Evolutionary conservation across 2,797 vertebrate species (phyloP).

Genomic region (Karalla daura): DNA sequence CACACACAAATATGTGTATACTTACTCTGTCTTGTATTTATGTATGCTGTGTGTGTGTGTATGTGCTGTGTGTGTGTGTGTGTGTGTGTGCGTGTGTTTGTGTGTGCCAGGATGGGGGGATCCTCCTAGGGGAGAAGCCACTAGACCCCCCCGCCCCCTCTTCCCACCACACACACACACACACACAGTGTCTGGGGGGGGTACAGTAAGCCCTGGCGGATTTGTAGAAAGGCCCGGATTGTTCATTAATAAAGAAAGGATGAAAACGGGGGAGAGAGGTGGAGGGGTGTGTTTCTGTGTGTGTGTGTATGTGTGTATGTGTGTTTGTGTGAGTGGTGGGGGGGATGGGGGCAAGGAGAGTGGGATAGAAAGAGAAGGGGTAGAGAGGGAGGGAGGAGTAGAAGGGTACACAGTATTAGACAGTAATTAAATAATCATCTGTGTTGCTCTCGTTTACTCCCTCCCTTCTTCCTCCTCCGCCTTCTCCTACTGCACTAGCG

Average conservation of each 20-base stretch:
- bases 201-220: conserved; percentile 75
- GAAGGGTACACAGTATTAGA: conserved; percentile 85
- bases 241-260: conserved; percentile 86
- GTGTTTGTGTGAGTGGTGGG: conserved; percentile 4
- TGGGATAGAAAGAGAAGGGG: conserved; percentile 33
- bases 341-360: conserved; percentile 16
- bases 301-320: conserved; percentile 29
- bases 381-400: conserved; percentile 46
- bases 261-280: conserved; percentile 68
- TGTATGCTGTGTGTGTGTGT: conserved; percentile 28
- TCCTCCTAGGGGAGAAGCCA: conserved; percentile 54
- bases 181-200: conserved; percentile 58
- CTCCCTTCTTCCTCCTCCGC: conserved; percentile 82
- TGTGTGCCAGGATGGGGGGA: not conserved
- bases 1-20: not conserved
- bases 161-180: conserved; percentile 31
- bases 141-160: conserved; percentile 6
- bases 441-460: conserved; percentile 90
- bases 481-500: conserved; percentile 85
- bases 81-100: conserved; percentile 7
- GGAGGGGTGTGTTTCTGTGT: conserved; percentile 34
- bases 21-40: no score
- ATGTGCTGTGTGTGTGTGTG: conserved; percentile 8
- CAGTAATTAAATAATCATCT: conserved; percentile 96
- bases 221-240: conserved; percentile 81